Percentiles rank a stretch among this genome's conserved stretches.
Evolutionary conservation across 2,888 invertebrate genomes (phyloP).

Genomic region (Eupithecia subumbrata): DNA sequence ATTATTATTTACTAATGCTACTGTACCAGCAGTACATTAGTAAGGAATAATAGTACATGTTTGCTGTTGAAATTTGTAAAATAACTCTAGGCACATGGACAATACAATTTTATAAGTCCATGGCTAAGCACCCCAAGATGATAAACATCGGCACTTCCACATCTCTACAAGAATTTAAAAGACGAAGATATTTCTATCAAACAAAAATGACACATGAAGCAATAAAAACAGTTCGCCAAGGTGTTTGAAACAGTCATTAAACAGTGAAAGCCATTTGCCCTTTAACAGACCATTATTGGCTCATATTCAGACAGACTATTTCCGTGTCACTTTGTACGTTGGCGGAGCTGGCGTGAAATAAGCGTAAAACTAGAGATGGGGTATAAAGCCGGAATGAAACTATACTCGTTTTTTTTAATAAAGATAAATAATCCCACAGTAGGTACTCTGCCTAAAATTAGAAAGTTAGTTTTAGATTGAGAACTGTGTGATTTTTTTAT

Average conservation of each 20-base stretch:
- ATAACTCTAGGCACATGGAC: background rate
- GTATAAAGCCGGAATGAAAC: background rate
- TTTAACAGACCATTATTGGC: slow-evolving; percentile 47
- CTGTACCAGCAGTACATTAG: no score
- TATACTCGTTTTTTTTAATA: no score
- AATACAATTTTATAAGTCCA: background rate
- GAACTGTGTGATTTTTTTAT: no score
- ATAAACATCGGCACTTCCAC: background rate
- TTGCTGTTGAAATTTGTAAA: background rate
- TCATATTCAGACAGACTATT: slow-evolving; percentile 59
- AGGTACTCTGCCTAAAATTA: no score
- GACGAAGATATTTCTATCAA: background rate
- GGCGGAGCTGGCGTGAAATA: slow-evolving; percentile 72
- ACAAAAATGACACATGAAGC: slow-evolving; percentile 19
- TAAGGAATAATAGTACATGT: no score
- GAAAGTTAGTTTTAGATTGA: no score
- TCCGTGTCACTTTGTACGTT: slow-evolving; percentile 75
- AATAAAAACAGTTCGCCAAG: slow-evolving; percentile 27
- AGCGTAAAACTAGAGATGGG: slow-evolving; percentile 60
- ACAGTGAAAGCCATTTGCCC: slow-evolving; percentile 35
- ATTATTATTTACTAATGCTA: background rate
- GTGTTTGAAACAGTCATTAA: slow-evolving; percentile 33
- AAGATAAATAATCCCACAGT: no score
- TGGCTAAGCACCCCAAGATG: background rate
- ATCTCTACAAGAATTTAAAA: background rate